phyloP scores from a whole-genome alignment of 2,113 vertebrate species.

The Hiodon alosoides region DNA sequence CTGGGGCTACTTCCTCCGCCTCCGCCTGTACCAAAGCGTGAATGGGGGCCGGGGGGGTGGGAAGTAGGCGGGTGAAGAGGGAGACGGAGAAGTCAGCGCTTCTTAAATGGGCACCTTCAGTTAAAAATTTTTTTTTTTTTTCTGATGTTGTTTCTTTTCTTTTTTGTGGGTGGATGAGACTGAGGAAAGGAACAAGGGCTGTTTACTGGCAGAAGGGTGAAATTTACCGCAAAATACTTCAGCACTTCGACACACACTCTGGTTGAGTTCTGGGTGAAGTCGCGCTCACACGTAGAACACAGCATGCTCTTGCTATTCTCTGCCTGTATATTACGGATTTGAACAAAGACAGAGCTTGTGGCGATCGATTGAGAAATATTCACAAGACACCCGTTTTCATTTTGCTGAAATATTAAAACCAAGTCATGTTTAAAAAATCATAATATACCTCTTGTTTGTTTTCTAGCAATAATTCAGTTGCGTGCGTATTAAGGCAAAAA shows the following conservation, averaged over 20 bases:
- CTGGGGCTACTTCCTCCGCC: conserved; percentile 78
- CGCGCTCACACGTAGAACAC: not conserved
- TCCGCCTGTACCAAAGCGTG: conserved; percentile 95
- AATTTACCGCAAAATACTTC: conserved; percentile 15
- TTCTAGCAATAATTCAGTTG: too few relatives aligned
- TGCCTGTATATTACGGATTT: too few relatives aligned
- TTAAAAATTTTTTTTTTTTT: conserved; percentile 36
- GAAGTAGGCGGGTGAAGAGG: conserved; percentile 48
- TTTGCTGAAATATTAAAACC: too few relatives aligned
- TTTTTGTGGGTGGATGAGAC: conserved; percentile 15
- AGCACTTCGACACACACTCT: conserved; percentile 1
- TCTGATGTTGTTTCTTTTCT: conserved; percentile 35
- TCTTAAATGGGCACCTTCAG: conserved; percentile 47
- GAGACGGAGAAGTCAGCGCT: conserved; percentile 32
- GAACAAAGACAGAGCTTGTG: too few relatives aligned
- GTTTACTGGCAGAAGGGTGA: conserved; percentile 70
- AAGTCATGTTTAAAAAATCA: too few relatives aligned
- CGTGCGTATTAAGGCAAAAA: too few relatives aligned
- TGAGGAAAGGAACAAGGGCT: conserved; percentile 62
- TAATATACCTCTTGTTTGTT: too few relatives aligned
- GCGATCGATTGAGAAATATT: too few relatives aligned
- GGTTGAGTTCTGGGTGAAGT: not conserved
- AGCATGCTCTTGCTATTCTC: too few relatives aligned
- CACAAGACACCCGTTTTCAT: too few relatives aligned
- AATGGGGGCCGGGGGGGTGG: conserved; percentile 43